Conservation (phyloP, 2,888 invertebrate genomes). For the Athetis lepigone region DNA sequence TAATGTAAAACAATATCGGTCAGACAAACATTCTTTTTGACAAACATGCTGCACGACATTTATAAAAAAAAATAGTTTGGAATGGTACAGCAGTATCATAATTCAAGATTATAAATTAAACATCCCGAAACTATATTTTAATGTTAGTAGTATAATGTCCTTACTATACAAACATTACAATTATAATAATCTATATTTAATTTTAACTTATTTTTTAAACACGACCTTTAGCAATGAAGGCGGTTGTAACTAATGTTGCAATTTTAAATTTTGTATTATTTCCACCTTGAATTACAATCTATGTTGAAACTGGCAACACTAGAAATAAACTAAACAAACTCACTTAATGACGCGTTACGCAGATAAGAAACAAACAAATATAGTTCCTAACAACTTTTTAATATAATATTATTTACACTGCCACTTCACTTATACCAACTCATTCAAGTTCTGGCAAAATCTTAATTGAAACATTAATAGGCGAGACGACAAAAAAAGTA, state of each 20-base stretch:
- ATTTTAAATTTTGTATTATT: background rate
- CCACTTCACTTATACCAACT: too few relatives aligned
- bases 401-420: constrained; percentile 47
- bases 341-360: background rate
- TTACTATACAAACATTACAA: too few relatives aligned
- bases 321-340: constrained; percentile 29
- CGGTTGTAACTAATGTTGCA: constrained; percentile 7
- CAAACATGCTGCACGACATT: background rate
- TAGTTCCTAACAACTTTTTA: constrained; percentile 25
- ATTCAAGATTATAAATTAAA: constrained; percentile 15
- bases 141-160: constrained; percentile 21
- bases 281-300: background rate
- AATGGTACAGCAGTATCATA: constrained; percentile 42
- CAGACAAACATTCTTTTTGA: constrained; percentile 5
- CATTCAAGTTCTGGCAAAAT: too few relatives aligned
- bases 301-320: constrained; percentile 23
- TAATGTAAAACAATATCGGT: constrained; percentile 13
- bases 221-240: background rate
- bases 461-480: too few relatives aligned
- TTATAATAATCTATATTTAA: too few relatives aligned
- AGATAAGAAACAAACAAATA: constrained; percentile 16
- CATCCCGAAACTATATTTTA: constrained; percentile 16
- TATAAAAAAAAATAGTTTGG: constrained; percentile 23
- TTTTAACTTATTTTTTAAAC: too few relatives aligned
- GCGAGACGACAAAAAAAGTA: too few relatives aligned